phyloP scores from a whole-genome alignment of 2,797 vertebrate genomes.

The Xenentodon cancila region DNA sequence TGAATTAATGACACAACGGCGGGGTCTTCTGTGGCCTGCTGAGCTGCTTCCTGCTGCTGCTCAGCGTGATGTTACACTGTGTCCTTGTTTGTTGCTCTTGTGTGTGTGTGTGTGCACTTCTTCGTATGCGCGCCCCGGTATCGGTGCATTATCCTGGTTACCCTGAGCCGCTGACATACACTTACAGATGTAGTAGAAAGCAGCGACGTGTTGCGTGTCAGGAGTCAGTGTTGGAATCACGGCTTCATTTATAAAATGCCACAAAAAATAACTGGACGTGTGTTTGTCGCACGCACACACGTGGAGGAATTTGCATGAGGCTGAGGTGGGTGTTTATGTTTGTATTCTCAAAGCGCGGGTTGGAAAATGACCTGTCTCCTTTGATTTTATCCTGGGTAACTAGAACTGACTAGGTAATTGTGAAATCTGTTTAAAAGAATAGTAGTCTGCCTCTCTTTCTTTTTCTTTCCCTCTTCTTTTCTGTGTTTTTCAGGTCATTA shows the following conservation, averaged over 20 bases:
- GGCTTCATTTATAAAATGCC: background rate
- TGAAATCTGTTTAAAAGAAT: slow-evolving; percentile 84
- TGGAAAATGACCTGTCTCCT: slow-evolving; percentile 83
- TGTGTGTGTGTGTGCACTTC: slow-evolving; percentile 18
- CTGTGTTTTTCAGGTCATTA: slow-evolving; percentile 55
- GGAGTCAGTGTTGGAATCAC: background rate
- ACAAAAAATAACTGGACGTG: background rate
- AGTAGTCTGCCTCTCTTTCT: slow-evolving; percentile 62
- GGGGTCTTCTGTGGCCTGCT: slow-evolving; percentile 37
- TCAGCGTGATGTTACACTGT: slow-evolving; percentile 27
- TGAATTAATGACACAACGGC: slow-evolving; percentile 33
- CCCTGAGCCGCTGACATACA: background rate
- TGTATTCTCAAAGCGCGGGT: slow-evolving; percentile 58
- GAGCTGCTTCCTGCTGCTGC: slow-evolving; percentile 53
- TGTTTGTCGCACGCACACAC: slow-evolving; percentile 16
- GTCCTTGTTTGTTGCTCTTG: slow-evolving; percentile 61
- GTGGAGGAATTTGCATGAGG: slow-evolving; percentile 53
- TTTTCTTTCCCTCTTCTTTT: slow-evolving; percentile 41
- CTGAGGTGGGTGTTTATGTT: slow-evolving; percentile 62
- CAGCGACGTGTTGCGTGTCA: slow-evolving; percentile 1
- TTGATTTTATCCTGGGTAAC: slow-evolving; percentile 77
- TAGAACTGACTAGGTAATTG: slow-evolving; percentile 84
- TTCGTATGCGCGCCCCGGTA: slow-evolving; percentile 15
- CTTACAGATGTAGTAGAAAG: background rate
- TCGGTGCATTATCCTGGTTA: slow-evolving; percentile 7